Evolutionary conservation across 2,797 vertebrate genomes (phyloP), one percentile per base, ranked within the genome.

Genomic region (Gadopsis bispinosus): DNA sequence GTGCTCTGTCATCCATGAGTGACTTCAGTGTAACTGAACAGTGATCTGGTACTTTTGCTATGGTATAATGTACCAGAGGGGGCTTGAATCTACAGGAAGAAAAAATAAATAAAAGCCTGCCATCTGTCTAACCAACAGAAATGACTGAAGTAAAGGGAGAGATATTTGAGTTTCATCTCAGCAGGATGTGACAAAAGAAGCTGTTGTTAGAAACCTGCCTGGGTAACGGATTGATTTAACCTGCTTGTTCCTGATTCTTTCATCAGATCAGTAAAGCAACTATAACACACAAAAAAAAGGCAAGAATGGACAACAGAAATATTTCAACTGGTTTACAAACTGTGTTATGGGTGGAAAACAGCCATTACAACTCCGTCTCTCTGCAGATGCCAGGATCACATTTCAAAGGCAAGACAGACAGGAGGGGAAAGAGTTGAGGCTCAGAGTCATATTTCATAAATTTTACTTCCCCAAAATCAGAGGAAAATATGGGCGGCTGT

Each of bases 1-100:
- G 7, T 35, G 14, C 6, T 68, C 55, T 53, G 29, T 86, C 89
- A 92, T 89, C 85, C 80, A 72, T 48, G 61, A 77, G 60, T 51
- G 77, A 76, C 41, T 82, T 82, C 29, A 17, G 39, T 33, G 29
- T 20, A 26, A 67, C 8, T 65, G 45, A 78, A 53, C 47, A 56
- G 69, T 9, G 1, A 77, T 69, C 17, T 72, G 55, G 35, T 14
- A 71, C 54, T 79, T 88, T 77, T 69, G 31, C 59, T 39, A 1
- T 17, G 33, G 43, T 59, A 71, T 77, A 41, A 59, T 61, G 73
- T 26, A 45, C 0, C 2, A 4, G 8, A 11, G 4, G 1, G 54
- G 35, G 39, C 43, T 29, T 6, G 37, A 31, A 73, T 10, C 37
- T 56, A 45, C 17, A 71, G 66, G 39, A 55, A 20, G 14, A 43